A percentile compares a stretch with the other conserved stretches of the same genome.
Evolutionary conservation across 2,113 vertebrate genomes (phyloP).

Genomic region (Thalassarche chlororhynchos): DNA sequence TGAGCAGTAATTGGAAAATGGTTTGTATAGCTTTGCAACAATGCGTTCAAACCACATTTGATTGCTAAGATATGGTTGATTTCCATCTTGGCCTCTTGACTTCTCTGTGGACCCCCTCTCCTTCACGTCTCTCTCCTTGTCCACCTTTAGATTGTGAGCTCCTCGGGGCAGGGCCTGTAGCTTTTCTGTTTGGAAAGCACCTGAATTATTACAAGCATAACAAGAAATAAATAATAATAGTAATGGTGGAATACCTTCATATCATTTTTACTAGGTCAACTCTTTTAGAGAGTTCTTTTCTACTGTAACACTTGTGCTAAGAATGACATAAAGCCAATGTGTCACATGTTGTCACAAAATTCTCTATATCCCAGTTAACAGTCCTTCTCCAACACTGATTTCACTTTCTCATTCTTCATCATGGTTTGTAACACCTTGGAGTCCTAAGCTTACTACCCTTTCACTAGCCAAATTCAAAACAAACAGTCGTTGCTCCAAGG

Average conservation of each 20-base stretch:
- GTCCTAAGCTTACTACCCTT: not conserved
- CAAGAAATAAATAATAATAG: constrained; percentile 56
- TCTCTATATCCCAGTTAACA: not conserved
- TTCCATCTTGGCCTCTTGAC: not conserved
- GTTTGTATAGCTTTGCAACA: not conserved
- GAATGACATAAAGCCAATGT: not conserved
- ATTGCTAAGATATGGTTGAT: not conserved
- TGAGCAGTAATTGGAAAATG: not conserved
- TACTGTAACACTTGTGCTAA: not conserved
- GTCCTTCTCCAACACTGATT: not conserved
- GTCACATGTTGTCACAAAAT: not conserved
- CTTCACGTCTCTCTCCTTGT: not conserved
- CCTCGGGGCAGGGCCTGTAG: constrained; percentile 10
- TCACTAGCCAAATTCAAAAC: not conserved
- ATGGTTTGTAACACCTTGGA: not conserved
- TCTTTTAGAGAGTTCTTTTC: not conserved
- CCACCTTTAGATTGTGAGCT: constrained; percentile 58
- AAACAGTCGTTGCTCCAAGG: not conserved
- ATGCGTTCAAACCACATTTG: not conserved
- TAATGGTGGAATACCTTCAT: constrained; percentile 30
- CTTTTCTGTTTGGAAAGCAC: constrained; percentile 48
- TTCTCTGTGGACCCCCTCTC: not conserved
- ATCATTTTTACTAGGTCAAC: constrained; percentile 43
- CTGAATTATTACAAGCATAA: constrained; percentile 28
- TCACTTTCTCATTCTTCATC: not conserved